Conservation (phyloP, 2,113 vertebrate species). For the Andinoacara biseriatus region DNA sequence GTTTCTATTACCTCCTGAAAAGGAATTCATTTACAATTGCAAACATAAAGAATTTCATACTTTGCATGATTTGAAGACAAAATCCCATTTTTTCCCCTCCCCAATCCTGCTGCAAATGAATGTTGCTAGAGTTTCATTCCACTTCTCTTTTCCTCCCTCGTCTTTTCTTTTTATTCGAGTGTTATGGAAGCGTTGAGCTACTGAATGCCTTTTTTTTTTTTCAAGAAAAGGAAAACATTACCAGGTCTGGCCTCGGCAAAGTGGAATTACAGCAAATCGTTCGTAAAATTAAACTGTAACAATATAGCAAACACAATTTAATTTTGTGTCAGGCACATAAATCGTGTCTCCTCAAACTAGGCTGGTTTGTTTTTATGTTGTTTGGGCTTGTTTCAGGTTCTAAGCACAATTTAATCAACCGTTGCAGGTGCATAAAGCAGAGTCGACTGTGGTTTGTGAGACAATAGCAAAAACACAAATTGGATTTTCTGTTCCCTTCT, state of each 20-base stretch:
- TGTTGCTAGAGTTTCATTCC: background rate
- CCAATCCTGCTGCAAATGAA: constrained; percentile 20
- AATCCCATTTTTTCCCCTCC: constrained; percentile 8
- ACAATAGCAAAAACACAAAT: constrained; percentile 59
- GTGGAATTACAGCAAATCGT: constrained; percentile 44
- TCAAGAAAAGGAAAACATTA: constrained; percentile 29
- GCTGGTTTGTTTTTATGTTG: constrained; percentile 49
- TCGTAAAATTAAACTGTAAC: constrained; percentile 59
- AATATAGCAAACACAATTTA: constrained; percentile 58
- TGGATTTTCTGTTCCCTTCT: constrained; percentile 54
- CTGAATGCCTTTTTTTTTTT: constrained; percentile 7
- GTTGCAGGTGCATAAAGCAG: constrained; percentile 50
- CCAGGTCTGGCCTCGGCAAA: constrained; percentile 27
- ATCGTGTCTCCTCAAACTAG: constrained; percentile 28
- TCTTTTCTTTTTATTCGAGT: constrained; percentile 10
- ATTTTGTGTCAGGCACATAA: constrained; percentile 51
- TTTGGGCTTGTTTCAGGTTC: constrained; percentile 54
- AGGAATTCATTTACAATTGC: constrained; percentile 51
- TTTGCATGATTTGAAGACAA: constrained; percentile 38
- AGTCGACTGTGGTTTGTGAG: constrained; percentile 36
- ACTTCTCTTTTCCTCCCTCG: background rate
- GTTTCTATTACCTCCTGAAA: constrained; percentile 34
- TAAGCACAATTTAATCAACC: constrained; percentile 57
- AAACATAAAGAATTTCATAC: constrained; percentile 38
- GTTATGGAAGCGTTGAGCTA: constrained; percentile 26